Evolutionary conservation across 2,888 invertebrate species (phyloP).

Genomic region (Cheilosia urbana): DNA sequence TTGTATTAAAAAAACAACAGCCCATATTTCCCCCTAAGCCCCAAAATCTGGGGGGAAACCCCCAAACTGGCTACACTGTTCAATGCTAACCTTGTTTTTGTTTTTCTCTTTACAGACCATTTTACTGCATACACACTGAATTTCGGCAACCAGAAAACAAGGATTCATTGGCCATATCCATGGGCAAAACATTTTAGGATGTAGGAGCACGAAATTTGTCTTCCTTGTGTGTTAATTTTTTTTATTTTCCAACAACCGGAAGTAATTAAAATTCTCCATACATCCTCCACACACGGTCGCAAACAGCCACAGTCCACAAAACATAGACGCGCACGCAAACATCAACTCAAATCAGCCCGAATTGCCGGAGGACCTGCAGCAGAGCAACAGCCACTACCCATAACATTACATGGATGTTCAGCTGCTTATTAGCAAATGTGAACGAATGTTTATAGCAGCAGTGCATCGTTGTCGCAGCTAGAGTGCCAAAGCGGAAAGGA

Average conservation of each 20-base stretch:
- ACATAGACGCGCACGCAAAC: not conserved
- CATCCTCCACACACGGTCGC: slow-evolving; percentile 17
- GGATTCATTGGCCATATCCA: slow-evolving; percentile 22
- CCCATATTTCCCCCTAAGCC: no score
- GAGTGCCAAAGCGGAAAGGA: slow-evolving; percentile 46
- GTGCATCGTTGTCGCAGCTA: slow-evolving; percentile 34
- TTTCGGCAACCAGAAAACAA: slow-evolving; percentile 38
- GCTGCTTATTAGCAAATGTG: slow-evolving; percentile 34
- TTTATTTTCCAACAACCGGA: slow-evolving; percentile 60
- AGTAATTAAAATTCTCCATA: slow-evolving; percentile 57
- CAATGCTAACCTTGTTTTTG: slow-evolving; percentile 6
- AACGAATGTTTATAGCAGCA: slow-evolving; percentile 39
- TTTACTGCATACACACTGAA: not conserved
- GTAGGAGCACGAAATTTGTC: slow-evolving; percentile 50
- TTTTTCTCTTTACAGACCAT: slow-evolving; percentile 45
- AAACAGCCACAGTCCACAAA: not conserved
- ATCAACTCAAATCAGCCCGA: not conserved
- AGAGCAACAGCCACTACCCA: slow-evolving; percentile 15
- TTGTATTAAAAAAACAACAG: no score
- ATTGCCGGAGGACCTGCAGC: slow-evolving; percentile 32
- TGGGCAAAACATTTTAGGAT: slow-evolving; percentile 51
- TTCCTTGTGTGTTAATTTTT: slow-evolving; percentile 47
- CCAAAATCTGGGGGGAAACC: no score
- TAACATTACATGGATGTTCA: slow-evolving; percentile 54
- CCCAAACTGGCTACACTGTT: no score